Base-by-base conservation (phyloP, 53 echinoderm and acorn worm genomes). In the Arbacia lixula region DNA sequence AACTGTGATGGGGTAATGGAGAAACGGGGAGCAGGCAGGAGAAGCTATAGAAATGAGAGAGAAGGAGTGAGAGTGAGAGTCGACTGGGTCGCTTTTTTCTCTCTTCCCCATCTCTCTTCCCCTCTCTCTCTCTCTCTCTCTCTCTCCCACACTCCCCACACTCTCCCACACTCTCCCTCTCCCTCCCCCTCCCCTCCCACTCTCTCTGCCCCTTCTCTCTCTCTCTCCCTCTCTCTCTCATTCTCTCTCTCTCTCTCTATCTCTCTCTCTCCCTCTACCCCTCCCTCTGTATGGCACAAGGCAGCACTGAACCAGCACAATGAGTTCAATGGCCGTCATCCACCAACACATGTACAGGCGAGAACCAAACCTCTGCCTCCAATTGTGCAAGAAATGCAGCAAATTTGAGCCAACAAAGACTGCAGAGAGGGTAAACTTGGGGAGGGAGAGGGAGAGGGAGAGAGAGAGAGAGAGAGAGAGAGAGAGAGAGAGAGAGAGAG, bases 341-440 rank as follows among this genome's bases (percentile, higher is more conserved):
- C n/a, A 39, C 67, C 36, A 67, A 67, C 67, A 69, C 29, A 10
- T 46, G 43, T 69, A 69, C 68, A 68, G 57, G 57, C 22, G 12
- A 57, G 12, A 57, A 14, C 60, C 60, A 10, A 49, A 53, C 16
- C 74, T 43, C 12, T 36, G 69, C 69, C 43, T 28, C 5, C 16
- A 77, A 77, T 77, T 77, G 78, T 77, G 78, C 38, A 77, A 77
- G 78, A 77, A 77, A 38, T 58, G 78, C 78, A 32, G 78, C 78
- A 77, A 77, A 77, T 77, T 77, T 77, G 78, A 77, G 78, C 78
- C 32, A 77, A 77, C 78, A 77, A 77, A 77, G 78, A 27, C 58
- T 27, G 69, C 27, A 25, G 69, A 21, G 69, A 69, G n/a, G n/a
- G n/a, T n/a, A n/a, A n/a, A n/a, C n/a, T n/a, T n/a, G n/a, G n/a